Conservation (phyloP, 2,888 invertebrate genomes). For the Eubasilissa splendida region DNA sequence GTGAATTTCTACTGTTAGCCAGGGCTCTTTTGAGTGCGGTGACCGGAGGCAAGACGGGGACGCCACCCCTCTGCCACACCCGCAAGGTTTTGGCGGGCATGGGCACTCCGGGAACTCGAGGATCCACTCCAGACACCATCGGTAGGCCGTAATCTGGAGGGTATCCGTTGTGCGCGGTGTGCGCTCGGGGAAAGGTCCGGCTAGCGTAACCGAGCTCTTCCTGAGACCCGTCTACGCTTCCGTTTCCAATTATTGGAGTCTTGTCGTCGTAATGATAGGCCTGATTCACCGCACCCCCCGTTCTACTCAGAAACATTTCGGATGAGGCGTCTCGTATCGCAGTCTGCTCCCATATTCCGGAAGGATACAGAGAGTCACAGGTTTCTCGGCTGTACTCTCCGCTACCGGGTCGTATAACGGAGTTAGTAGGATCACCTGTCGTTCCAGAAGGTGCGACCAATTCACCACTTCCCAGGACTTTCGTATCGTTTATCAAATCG, state of each 20-base stretch:
- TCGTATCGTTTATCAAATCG: constrained; percentile 88
- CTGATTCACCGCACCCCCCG: constrained; percentile 73
- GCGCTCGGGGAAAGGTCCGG: constrained; percentile 75
- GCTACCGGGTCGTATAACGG: constrained; percentile 74
- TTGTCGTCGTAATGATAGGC: constrained; percentile 79
- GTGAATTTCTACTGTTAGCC: constrained; percentile 87
- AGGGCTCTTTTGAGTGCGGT: constrained; percentile 88
- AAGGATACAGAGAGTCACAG: constrained; percentile 84
- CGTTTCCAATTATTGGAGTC: constrained; percentile 81
- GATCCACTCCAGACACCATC: constrained; percentile 71
- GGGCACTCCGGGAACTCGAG: constrained; percentile 64
- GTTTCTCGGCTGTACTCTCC: constrained; percentile 86
- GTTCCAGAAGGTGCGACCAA: constrained; percentile 64
- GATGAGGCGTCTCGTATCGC: constrained; percentile 66
- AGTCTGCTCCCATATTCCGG: constrained; percentile 83
- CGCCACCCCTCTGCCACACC: constrained; percentile 89
- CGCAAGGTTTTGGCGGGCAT: constrained; percentile 83
- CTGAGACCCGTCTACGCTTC: constrained; percentile 73
- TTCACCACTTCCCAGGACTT: constrained; percentile 75
- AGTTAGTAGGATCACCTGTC: constrained; percentile 59
- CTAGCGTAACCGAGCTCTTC: constrained; percentile 76
- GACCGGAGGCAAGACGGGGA: constrained; percentile 89
- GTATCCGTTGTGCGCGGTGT: constrained; percentile 73
- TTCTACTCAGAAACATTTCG: constrained; percentile 73
- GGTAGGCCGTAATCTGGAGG: constrained; percentile 87